phyloP scores from a whole-genome alignment of 2,888 invertebrate genomes.

The Mystacides longicornis region DNA sequence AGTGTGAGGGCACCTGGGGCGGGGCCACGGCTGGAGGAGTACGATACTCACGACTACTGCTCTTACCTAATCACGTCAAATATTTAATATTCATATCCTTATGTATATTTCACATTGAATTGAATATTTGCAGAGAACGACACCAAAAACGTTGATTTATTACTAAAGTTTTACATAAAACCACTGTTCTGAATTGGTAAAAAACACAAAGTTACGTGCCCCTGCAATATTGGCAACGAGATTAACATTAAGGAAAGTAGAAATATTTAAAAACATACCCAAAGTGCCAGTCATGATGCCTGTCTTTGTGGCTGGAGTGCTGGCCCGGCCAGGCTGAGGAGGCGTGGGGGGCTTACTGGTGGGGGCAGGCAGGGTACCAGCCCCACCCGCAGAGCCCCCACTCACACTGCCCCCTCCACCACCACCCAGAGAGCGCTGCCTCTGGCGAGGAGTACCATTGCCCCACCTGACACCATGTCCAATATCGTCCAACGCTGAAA shows the following conservation, averaged over 20 bases:
- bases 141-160: no score
- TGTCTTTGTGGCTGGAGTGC: constrained; percentile 31
- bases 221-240: no score
- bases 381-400: constrained; percentile 37
- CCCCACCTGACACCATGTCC: constrained; percentile 80
- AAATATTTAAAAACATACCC: no score
- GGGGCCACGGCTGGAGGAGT: constrained; percentile 96
- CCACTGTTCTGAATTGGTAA: no score
- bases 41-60: constrained; percentile 74
- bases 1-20: constrained; percentile 94
- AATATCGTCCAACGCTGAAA: constrained; percentile 78
- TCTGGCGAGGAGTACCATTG: constrained; percentile 65
- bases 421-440: constrained; percentile 62
- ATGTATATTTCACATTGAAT: no score
- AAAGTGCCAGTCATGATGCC: constrained; percentile 31
- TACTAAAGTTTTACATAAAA: no score
- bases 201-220: no score
- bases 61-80: constrained; percentile 51
- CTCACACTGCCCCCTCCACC: constrained; percentile 31
- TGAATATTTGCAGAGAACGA: no score
- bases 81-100: no score
- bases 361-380: constrained; percentile 68
- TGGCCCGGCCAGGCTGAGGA: constrained; percentile 66
- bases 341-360: constrained; percentile 95
- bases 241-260: no score